phyloP scores from a whole-genome alignment of 2,888 invertebrate species.

The Dryadula phaetusa region DNA sequence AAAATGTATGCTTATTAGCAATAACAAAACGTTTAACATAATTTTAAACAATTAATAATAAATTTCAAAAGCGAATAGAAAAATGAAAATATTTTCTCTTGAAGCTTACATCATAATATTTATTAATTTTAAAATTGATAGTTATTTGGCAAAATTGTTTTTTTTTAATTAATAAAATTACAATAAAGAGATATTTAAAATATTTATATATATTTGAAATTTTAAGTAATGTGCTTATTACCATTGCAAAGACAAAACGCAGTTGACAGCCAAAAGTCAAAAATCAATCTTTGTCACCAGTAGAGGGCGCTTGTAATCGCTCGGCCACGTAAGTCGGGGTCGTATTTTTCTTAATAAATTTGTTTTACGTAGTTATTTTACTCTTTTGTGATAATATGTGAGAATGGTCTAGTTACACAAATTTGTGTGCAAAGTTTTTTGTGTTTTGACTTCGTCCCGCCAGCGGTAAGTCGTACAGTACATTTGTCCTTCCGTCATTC shows the following conservation, averaged over 20 bases:
- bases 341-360: conserved; percentile 76
- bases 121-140: no score
- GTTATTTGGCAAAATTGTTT: no score
- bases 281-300: conserved; percentile 62
- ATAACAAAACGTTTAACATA: no score
- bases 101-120: no score
- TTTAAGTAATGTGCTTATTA: not conserved
- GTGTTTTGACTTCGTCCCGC: conserved; percentile 60
- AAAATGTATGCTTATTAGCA: no score
- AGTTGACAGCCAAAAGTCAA: conserved; percentile 69
- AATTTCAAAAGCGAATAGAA: no score
- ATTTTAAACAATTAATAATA: no score
- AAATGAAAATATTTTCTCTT: no score
- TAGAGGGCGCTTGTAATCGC: conserved; percentile 80
- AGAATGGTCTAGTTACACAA: conserved; percentile 69
- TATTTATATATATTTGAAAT: not conserved
- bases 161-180: no score
- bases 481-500: conserved; percentile 70
- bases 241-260: conserved; percentile 40
- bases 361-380: conserved; percentile 70
- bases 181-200: no score
- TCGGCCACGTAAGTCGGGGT: conserved; percentile 84
- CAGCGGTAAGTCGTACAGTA: conserved; percentile 66
- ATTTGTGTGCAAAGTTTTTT: conserved; percentile 64
- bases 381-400: conserved; percentile 69